Conservation (phyloP, 2,888 invertebrate genomes). For the Biston stratarius region DNA sequence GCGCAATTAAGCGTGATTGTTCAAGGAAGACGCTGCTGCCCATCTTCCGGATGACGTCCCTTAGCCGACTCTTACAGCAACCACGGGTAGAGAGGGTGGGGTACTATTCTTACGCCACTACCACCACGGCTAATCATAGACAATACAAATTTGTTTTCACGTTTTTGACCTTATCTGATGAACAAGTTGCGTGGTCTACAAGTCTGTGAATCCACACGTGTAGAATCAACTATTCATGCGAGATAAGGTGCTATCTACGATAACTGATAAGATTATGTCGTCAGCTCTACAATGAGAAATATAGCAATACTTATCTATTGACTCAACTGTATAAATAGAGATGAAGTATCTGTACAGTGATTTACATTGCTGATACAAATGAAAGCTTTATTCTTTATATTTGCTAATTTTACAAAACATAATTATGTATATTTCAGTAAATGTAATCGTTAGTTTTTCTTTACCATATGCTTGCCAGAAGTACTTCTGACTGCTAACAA, state of each 20-base stretch:
- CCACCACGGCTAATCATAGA: neutral
- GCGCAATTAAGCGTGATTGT: too few relatives aligned
- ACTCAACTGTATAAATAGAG: slow-evolving; percentile 18
- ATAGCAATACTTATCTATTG: slow-evolving; percentile 8
- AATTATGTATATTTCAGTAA: too few relatives aligned
- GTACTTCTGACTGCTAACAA: too few relatives aligned
- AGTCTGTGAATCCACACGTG: slow-evolving; percentile 14
- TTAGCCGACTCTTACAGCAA: too few relatives aligned
- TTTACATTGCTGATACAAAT: slow-evolving; percentile 5
- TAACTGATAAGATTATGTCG: slow-evolving; percentile 16
- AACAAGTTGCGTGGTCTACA: neutral
- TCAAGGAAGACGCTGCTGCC: too few relatives aligned
- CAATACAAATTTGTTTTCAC: neutral
- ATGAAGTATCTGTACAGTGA: slow-evolving; percentile 2
- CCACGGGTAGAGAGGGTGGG: too few relatives aligned
- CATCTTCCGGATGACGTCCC: too few relatives aligned
- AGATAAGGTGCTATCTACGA: slow-evolving; percentile 2
- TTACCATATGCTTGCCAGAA: too few relatives aligned
- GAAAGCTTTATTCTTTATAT: neutral
- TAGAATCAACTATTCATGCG: slow-evolving; percentile 6
- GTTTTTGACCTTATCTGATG: neutral
- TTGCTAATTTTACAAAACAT: too few relatives aligned
- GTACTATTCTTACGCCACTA: too few relatives aligned
- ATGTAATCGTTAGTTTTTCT: too few relatives aligned
- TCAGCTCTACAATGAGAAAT: slow-evolving; percentile 8